Evolutionary conservation across 2,888 invertebrate genomes (phyloP), one percentile per base, ranked within the genome.

Genomic region (Ophion obscuratus): DNA sequence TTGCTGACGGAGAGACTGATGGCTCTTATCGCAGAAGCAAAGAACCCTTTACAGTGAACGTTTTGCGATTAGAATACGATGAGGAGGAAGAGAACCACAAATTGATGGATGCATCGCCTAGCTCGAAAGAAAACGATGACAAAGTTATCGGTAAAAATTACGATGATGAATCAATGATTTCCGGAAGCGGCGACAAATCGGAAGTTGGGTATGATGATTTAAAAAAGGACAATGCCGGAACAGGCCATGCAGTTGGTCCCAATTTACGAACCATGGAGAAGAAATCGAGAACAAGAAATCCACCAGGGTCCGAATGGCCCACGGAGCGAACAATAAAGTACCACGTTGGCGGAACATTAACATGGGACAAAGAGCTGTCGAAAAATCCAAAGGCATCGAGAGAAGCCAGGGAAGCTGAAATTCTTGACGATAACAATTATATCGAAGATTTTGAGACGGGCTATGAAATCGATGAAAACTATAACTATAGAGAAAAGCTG

Each of bases 271-370:
- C 40, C 53, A 59, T n/a, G 57, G 68, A 17, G 40, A 84, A 77
- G 44, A 83, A 83, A 10, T 36, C 77, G 3, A 82, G 68, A 53
- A 64, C 71, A 7, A 81, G 86, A 71, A 71, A 82, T 66, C 84
- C 85, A 40, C 85, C 91, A 5, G 89, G 90, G 20, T 76, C 87
- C 5, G 77, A 89, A 47, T 92, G 92, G 92, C 92, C 92, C 0
- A 91, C 90, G 0, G 91, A 92, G 40, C 73, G 66, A 73, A 83
- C 86, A 20, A 89, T 87, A 5, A 87, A 74, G 11, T 91, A 88
- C 68, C 90, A 91, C 71, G 73, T 89, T 14, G 91, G 92, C 6
- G 92, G 91, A 6, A 91, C 91, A 0, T 82, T 77, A 59, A 89
- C 83, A 0, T 92, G 92, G 92, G 86, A 83, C 31, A 79, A 90